phyloP scores from a whole-genome alignment of 2,113 vertebrate species.

The Gracilinanus agilis region DNA sequence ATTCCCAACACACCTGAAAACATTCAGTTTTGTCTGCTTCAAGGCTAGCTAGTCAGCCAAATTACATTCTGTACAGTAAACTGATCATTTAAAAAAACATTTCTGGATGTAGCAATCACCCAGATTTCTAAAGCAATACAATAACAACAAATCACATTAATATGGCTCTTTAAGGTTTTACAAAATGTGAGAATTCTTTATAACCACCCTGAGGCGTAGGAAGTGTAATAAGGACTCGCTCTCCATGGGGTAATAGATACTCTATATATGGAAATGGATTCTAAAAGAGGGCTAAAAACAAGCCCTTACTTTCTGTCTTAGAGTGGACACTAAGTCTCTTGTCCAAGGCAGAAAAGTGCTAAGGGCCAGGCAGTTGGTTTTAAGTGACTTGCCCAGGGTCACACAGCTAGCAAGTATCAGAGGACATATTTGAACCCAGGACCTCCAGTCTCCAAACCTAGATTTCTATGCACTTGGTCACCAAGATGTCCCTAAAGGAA shows the following conservation, averaged over 20 bases:
- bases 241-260: not conserved
- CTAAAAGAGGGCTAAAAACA: not conserved
- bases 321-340: no score
- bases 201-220: not conserved
- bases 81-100: slow-evolving; percentile 14
- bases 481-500: not conserved
- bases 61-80: slow-evolving; percentile 38
- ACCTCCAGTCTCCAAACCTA: no score
- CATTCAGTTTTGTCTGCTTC: slow-evolving; percentile 46
- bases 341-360: no score
- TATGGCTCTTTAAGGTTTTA: not conserved
- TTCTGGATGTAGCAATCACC: not conserved
- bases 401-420: no score
- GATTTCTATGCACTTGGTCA: no score
- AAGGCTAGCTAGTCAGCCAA: slow-evolving; percentile 42
- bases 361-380: no score
- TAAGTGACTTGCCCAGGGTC: no score
- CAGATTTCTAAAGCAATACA: slow-evolving; percentile 24
- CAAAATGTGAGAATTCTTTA: not conserved
- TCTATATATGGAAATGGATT: not conserved
- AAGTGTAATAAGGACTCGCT: not conserved
- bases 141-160: not conserved
- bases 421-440: no score
- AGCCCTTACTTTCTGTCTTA: no score
- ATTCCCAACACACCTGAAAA: slow-evolving; percentile 50